Conservation (phyloP, 2,888 invertebrate species). For the Stenotaenia linearis region DNA sequence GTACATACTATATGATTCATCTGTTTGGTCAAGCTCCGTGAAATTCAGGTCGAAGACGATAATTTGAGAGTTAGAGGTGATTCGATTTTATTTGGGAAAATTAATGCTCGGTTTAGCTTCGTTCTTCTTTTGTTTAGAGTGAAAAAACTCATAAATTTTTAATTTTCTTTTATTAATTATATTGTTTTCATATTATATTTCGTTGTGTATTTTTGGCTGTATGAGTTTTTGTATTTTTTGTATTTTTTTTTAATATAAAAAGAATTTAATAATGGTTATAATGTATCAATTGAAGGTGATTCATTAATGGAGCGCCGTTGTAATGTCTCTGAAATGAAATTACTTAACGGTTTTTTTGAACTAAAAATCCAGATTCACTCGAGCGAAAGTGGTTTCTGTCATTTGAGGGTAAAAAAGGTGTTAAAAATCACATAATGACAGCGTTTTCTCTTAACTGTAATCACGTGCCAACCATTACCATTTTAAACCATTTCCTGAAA, state of each 20-base stretch:
- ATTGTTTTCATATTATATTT: background rate
- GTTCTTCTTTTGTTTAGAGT: background rate
- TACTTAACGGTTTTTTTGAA: background rate
- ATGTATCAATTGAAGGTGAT: background rate
- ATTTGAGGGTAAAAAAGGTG: background rate
- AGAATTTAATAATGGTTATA: background rate
- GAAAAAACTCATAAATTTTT: too few species aligned
- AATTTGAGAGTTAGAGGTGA: background rate
- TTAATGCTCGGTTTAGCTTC: background rate
- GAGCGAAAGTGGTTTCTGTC: background rate
- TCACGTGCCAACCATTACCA: background rate
- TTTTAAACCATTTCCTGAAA: too few species aligned
- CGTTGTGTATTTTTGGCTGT: background rate
- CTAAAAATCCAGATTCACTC: background rate
- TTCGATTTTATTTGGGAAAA: background rate
- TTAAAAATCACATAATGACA: background rate
- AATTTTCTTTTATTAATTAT: background rate
- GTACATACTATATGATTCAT: background rate
- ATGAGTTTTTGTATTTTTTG: background rate
- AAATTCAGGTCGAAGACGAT: background rate
- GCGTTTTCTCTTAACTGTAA: background rate
- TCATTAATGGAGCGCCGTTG: background rate
- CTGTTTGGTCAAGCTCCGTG: background rate
- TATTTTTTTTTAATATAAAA: background rate
- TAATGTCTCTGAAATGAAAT: background rate